Conservation (phyloP, 2,797 vertebrate species). For the Orientallactaga sibirica region DNA sequence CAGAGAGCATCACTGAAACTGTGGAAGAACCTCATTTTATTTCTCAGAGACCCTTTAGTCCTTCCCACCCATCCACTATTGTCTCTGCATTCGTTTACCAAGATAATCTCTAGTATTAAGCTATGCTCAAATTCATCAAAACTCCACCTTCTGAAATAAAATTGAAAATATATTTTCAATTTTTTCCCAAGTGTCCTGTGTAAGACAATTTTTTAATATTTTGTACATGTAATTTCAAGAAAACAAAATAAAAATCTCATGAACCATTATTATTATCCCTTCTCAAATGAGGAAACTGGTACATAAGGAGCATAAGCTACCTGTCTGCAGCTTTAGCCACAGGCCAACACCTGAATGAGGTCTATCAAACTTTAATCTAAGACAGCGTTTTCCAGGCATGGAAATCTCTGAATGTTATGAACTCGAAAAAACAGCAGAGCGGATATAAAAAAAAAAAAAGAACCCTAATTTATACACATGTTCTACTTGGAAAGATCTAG, state of each 20-base stretch:
- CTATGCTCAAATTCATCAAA: background rate
- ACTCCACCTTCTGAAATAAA: constrained; percentile 8
- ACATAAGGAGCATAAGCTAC: background rate
- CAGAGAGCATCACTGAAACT: background rate
- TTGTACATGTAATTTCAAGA: background rate
- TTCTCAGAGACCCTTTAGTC: background rate
- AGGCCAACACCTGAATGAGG: background rate
- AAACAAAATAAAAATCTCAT: constrained; percentile 26
- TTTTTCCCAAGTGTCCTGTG: background rate
- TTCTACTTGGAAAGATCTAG: background rate
- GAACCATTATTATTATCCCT: background rate
- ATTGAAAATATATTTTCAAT: background rate
- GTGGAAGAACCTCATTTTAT: background rate
- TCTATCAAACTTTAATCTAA: background rate
- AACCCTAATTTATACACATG: background rate
- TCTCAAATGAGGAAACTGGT: background rate
- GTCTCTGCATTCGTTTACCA: background rate
- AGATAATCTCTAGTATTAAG: background rate
- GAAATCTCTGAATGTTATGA: background rate
- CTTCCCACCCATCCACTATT: background rate
- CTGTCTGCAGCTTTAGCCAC: background rate
- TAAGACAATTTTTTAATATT: background rate
- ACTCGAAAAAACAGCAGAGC: background rate
- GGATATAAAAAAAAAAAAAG: background rate
- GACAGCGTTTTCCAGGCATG: background rate